Evolutionary conservation across 2,113 vertebrate species (phyloP).

Genomic region (Eupsittula cactorum): DNA sequence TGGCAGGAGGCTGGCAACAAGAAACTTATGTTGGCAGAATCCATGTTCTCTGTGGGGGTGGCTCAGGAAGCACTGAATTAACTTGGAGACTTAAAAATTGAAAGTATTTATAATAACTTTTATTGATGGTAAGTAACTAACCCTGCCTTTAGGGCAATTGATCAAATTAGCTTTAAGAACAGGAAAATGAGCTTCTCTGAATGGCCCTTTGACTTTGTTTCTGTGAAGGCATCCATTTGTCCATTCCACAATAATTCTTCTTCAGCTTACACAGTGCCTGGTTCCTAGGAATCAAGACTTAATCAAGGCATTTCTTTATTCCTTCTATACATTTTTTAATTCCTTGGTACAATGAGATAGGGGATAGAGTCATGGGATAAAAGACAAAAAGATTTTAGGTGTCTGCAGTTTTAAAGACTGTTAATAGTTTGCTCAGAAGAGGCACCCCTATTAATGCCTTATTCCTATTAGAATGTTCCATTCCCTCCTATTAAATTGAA

Average conservation of each 20-base stretch:
- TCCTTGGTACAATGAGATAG: not conserved
- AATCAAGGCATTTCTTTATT: not conserved
- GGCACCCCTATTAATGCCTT: not conserved
- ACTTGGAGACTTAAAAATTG: constrained; percentile 27
- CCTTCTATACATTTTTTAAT: not conserved
- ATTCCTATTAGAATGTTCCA: not conserved
- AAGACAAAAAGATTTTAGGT: not conserved
- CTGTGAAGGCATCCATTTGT: not conserved
- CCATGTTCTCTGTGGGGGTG: constrained; percentile 56
- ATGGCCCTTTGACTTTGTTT: not conserved
- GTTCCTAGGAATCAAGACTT: not conserved
- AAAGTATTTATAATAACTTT: constrained; percentile 44
- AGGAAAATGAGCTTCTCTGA: not conserved
- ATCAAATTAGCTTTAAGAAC: not conserved
- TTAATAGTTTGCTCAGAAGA: not conserved
- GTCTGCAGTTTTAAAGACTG: not conserved
- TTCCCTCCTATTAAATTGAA: not conserved
- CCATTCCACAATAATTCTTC: not conserved
- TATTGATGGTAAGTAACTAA: constrained; percentile 31
- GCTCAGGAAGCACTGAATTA: constrained; percentile 71
- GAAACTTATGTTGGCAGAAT: constrained; percentile 61
- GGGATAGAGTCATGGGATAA: not conserved
- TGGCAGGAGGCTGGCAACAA: constrained; percentile 62
- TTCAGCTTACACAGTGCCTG: not conserved
- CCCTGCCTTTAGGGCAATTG: constrained; percentile 34